Evolutionary conservation across 1,140 invertebrate species (phyloP), one percentile per base, ranked within the genome.

Genomic region (Yoshiicerus persimilis): DNA sequence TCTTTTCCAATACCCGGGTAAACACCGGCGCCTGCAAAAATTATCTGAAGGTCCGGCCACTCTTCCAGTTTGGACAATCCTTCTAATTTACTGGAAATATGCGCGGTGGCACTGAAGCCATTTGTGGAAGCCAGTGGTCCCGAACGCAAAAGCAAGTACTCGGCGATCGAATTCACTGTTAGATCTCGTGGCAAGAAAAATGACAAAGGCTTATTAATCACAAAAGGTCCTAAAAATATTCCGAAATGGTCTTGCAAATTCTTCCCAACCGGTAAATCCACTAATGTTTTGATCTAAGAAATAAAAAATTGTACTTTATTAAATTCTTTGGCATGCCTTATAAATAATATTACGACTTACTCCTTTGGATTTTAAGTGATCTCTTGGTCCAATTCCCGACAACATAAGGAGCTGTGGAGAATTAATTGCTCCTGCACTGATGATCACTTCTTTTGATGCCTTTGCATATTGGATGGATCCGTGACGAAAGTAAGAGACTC

Each of bases 311-410:
- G n/a, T 20, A 1, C n/a, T 23, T 62, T 64, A 23, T 64, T 64
- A 27, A 23, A 64, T 23, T 64, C 3, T 64, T 83, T 23, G 9
- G 1, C 16, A 41, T 3, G 39, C 16, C 16, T 41, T 41, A 41
- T 9, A 8, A 8, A 11, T 1, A 41, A 2, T 11, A 41, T 41
- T 41, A 30, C 11, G 36, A 27, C 75, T 13, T 39, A 92, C 91
- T 6, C 89, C 86, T 32, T 91, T 38, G 85, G 89, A 86, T 86
- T 92, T 62, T 9, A 94, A 89, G 88, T 94, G 91, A 0, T 92
- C 88, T 56, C 90, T 91, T 0, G 93, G 93, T 25, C 94, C 94
- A 77, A 94, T 91, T 23, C 94, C 94, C 20, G 93, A 93, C 0
- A 94, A 89, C 92, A 94, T 92, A 9, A 94, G 90, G n/a, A 94